Evolutionary conservation across 2,888 invertebrate species (phyloP).

Genomic region (Himalopsyche japonica): DNA sequence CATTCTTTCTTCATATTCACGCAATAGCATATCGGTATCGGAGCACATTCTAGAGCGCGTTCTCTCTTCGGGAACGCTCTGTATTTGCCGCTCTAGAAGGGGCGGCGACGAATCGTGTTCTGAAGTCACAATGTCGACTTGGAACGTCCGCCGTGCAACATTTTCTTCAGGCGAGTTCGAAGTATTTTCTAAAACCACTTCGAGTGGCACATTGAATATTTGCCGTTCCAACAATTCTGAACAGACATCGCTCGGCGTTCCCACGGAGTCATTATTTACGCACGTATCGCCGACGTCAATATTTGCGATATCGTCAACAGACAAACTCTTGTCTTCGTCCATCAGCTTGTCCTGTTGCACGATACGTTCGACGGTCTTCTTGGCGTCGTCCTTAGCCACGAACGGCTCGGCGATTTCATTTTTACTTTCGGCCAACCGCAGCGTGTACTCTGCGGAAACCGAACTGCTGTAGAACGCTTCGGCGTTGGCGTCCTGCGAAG

Average conservation of each 20-base stretch:
- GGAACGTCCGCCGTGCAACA: neutral
- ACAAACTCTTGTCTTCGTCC: neutral
- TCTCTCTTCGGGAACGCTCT: neutral
- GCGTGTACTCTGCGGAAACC: conserved; percentile 27
- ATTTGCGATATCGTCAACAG: neutral
- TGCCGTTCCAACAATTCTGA: neutral
- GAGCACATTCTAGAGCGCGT: neutral
- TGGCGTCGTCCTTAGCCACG: neutral
- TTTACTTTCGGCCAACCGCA: conserved; percentile 13
- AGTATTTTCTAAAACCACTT: neutral
- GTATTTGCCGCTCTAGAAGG: neutral
- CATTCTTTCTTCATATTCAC: neutral
- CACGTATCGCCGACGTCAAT: neutral
- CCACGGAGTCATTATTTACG: neutral
- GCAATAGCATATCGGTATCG: neutral
- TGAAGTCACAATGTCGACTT: neutral
- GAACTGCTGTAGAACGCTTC: conserved; percentile 3
- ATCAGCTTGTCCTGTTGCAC: neutral
- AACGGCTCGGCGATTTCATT: neutral
- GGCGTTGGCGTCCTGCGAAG: neutral
- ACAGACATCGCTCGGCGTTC: neutral
- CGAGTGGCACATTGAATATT: neutral
- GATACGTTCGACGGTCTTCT: neutral
- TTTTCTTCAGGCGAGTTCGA: neutral
- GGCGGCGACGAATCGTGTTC: neutral